Percentiles rank a stretch among this genome's conserved stretches.
Evolutionary conservation across 35 echinoderm and acorn worm species (phyloP).

Genomic region (Heliocidaris tuberculata): DNA sequence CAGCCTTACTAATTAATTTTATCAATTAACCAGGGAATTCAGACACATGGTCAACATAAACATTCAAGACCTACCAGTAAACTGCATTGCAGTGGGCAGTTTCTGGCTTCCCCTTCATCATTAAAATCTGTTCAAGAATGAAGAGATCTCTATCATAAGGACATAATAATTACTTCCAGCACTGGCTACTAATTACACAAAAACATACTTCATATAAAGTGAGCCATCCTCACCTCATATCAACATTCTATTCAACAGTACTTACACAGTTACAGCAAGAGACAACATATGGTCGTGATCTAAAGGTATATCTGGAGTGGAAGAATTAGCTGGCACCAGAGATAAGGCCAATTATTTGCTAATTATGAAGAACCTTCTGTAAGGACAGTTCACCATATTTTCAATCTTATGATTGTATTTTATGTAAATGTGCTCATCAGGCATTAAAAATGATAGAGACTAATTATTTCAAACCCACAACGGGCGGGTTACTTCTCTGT

Average conservation of each 20-base stretch:
- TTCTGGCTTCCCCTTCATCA: background rate
- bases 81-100: background rate
- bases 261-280: background rate
- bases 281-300: conserved; percentile 7
- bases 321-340: background rate
- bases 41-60: background rate
- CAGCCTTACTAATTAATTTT: background rate
- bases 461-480: background rate
- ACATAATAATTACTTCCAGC: background rate
- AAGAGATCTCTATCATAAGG: conserved; percentile 4
- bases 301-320: background rate
- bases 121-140: background rate
- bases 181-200: conserved; percentile 2
- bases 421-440: background rate
- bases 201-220: background rate
- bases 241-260: background rate
- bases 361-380: background rate
- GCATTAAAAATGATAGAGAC: background rate
- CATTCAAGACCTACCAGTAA: background rate
- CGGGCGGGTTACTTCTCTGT: background rate
- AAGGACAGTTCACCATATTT: background rate
- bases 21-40: background rate
- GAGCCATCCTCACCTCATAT: background rate
- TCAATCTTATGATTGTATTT: background rate
- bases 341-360: conserved; percentile 5